Base-by-base conservation (phyloP, 2,888 invertebrate genomes). In the Ophion costatus region DNA sequence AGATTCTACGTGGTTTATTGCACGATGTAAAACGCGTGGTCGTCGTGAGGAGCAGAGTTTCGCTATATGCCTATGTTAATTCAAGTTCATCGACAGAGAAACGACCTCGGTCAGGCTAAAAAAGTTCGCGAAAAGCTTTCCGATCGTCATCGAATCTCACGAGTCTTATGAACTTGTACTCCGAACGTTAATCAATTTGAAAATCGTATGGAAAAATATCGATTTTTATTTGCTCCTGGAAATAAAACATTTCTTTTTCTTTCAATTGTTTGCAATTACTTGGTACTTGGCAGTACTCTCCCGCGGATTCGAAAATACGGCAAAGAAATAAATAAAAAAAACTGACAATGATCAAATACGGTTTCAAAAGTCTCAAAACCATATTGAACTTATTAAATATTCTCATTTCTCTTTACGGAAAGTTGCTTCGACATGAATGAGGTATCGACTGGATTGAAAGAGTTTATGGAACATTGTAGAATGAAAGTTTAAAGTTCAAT, bases 31-130 rank as follows among this genome's bases (percentile, higher is more conserved):
- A 64, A 73, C 66, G 38, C 71, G 71, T n/a, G 66, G 74, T 64
- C 64, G 71, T 82, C 64, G 75, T 76, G 63, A 64, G 79, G 70
- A 70, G 69, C 57, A 42, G 64, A 24, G 22, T 77, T 67, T 59
- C 67, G 67, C 57, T 51, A 57, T 57, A 42, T 29, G 56, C 22
- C 66, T 29, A 10, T 63, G 45, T 45, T 14, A 57, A 57, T 61
- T 59, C 79, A 83, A 83, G 83, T 83, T 83, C 83, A 83, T 70
- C 79, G 57, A 56, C 75, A 11, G 64, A 33, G 64, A 66, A 66
- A 66, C 59, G 83, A 78, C 83, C 70, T 83, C 83, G 70, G 57
- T 64, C 11, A 20, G 24, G 29, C 9, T 29, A 24, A 24, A 76
- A 64, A 76, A 10, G 14, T 56, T n/a, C 64, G 56, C 51, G 42